These are phyloP conservation scores for Halocaridina rubra DNA, from an alignment of 2,888 invertebrate species.

Conservation along the genomic window DNA sequence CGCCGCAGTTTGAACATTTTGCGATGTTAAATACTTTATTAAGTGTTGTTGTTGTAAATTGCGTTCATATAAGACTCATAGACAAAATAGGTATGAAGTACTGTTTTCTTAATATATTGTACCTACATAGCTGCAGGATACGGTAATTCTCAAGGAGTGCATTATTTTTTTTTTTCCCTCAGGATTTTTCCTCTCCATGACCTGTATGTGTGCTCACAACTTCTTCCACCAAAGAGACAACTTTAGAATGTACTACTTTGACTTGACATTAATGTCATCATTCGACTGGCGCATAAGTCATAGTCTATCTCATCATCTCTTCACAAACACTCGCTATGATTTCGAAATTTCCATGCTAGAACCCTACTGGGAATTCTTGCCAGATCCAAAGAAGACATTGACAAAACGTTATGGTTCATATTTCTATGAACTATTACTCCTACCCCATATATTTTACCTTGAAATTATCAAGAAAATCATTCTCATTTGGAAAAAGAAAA, in stretches of 20 bases:
- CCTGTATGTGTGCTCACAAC: constrained; percentile 78
- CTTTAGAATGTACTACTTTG: constrained; percentile 83
- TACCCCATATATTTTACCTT: constrained; percentile 66
- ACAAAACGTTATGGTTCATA: constrained; percentile 72
- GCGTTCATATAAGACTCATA: too few species aligned
- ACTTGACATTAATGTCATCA: constrained; percentile 76
- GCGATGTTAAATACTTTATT: too few species aligned
- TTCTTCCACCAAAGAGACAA: constrained; percentile 82
- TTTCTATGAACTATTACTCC: constrained; percentile 70
- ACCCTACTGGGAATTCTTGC: constrained; percentile 77
- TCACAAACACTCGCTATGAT: constrained; percentile 82
- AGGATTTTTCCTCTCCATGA: constrained; percentile 74
- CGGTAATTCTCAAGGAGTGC: too few species aligned
- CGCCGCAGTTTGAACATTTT: too few species aligned
- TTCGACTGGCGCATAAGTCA: constrained; percentile 82
- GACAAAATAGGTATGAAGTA: too few species aligned
- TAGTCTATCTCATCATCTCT: constrained; percentile 82
- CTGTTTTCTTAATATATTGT: too few species aligned
- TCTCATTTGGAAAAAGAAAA: constrained; percentile 32
- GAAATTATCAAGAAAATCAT: constrained; percentile 56
- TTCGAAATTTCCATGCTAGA: constrained; percentile 73
- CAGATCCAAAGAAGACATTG: constrained; percentile 71
- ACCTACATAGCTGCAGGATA: too few species aligned
- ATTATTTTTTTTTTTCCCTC: too few species aligned
- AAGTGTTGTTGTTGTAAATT: too few species aligned